Evolutionary conservation across 2,888 invertebrate species (phyloP).

Genomic region (Leptopilina drosophilae): DNA sequence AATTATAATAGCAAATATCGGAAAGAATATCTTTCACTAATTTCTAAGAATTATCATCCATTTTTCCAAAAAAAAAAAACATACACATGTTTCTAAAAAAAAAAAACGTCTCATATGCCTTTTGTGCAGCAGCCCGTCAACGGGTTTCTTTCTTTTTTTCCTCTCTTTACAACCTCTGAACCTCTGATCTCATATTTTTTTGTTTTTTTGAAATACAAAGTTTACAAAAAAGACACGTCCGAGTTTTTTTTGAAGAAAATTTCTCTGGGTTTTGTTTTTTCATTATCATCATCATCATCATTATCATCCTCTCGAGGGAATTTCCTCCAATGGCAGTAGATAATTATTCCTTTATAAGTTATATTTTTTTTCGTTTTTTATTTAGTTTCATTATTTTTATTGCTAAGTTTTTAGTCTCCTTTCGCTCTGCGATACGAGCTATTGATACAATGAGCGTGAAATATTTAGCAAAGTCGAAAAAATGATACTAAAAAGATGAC

Average conservation of each 20-base stretch:
- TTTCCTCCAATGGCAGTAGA: constrained; percentile 33
- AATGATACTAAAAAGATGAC: neutral
- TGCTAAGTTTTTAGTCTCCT: constrained; percentile 35
- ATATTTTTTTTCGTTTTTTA: neutral
- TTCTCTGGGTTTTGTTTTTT: neutral
- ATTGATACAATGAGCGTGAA: constrained; percentile 22
- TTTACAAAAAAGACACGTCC: constrained; percentile 33
- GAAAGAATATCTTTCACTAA: constrained; percentile 52
- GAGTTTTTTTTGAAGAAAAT: constrained; percentile 40
- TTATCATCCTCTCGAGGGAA: constrained; percentile 13
- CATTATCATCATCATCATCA: neutral
- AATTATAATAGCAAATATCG: constrained; percentile 56
- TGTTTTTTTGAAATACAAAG: constrained; percentile 8
- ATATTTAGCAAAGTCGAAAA: constrained; percentile 19
- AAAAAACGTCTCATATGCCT: constrained; percentile 41
- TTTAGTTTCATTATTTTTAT: constrained; percentile 1
- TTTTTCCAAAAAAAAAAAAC: constrained; percentile 55
- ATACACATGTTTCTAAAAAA: constrained; percentile 42
- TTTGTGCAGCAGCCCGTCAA: constrained; percentile 64
- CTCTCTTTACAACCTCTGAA: constrained; percentile 37
- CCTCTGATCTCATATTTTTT: neutral
- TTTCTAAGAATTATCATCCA: constrained; percentile 56
- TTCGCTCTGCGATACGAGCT: constrained; percentile 38
- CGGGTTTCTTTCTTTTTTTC: constrained; percentile 52
- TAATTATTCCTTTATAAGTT: constrained; percentile 12